These are phyloP conservation scores for Saimiri boliviensis DNA, from an alignment of 2,113 vertebrate species.

Conservation along the genomic window DNA sequence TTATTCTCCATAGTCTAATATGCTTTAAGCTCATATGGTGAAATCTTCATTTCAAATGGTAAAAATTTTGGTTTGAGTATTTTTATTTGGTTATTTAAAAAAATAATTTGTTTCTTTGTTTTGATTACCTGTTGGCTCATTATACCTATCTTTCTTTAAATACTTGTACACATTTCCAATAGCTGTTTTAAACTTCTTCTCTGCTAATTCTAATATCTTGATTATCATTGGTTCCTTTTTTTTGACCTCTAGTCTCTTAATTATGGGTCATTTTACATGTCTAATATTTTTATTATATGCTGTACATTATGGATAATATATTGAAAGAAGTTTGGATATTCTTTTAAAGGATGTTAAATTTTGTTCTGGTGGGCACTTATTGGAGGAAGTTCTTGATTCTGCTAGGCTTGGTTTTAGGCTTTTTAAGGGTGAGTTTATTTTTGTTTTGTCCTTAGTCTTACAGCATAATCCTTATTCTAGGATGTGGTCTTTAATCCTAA, in stretches of 20 bases:
- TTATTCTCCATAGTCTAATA: not conserved
- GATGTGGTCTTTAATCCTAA: not conserved
- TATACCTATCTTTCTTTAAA: not conserved
- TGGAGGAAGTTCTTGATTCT: not conserved
- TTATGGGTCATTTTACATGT: not conserved
- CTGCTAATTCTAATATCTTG: not conserved
- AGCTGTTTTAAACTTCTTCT: not conserved
- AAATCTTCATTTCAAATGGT: slow-evolving; percentile 13
- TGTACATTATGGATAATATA: not conserved
- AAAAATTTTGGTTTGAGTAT: not conserved
- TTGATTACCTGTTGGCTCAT: not conserved
- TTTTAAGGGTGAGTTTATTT: not conserved
- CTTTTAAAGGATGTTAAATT: slow-evolving; percentile 4
- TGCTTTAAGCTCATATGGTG: not conserved
- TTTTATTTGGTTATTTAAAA: not conserved
- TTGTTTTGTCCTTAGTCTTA: not conserved
- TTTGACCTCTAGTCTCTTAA: not conserved
- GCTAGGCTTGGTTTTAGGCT: not conserved
- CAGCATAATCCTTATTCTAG: not conserved
- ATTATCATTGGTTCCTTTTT: not conserved
- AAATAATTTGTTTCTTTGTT: not conserved
- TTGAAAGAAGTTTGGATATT: not conserved
- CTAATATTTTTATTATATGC: not conserved
- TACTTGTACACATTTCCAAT: not conserved
- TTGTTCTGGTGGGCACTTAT: not conserved